Conservation (phyloP, 2,797 vertebrate species). For the Monodelphis domestica region DNA sequence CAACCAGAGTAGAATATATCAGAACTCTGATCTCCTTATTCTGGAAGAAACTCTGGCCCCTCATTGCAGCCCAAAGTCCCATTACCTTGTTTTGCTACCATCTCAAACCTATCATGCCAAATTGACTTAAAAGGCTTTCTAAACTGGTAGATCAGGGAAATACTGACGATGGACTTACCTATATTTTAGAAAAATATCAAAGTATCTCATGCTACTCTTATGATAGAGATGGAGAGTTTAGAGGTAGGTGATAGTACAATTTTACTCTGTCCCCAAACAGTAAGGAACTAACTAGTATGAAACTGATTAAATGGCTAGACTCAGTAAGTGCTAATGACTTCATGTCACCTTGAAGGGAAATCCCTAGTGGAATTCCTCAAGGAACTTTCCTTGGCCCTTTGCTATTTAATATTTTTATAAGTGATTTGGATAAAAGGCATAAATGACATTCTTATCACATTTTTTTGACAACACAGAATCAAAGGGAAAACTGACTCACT, state of each 20-base stretch:
- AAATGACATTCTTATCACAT: not conserved
- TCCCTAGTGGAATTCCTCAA: not conserved
- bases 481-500: not conserved
- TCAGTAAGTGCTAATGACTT: not conserved
- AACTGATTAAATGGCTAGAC: not conserved
- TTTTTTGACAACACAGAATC: not conserved
- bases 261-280: not conserved
- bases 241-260: not conserved
- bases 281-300: not conserved
- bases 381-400: not conserved
- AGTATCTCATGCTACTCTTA: not conserved
- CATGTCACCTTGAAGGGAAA: not conserved
- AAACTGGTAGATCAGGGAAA: not conserved
- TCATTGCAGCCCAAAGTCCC: not conserved
- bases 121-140: not conserved
- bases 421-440: not conserved
- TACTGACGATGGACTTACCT: not conserved
- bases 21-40: not conserved
- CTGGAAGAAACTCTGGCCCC: not conserved
- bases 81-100: not conserved
- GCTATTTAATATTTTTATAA: not conserved
- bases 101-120: not conserved
- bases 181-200: not conserved
- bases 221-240: not conserved
- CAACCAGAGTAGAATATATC: not conserved